Evolutionary conservation across 1,140 invertebrate genomes (phyloP).

Genomic region (Camponotus pennsylvanicus): DNA sequence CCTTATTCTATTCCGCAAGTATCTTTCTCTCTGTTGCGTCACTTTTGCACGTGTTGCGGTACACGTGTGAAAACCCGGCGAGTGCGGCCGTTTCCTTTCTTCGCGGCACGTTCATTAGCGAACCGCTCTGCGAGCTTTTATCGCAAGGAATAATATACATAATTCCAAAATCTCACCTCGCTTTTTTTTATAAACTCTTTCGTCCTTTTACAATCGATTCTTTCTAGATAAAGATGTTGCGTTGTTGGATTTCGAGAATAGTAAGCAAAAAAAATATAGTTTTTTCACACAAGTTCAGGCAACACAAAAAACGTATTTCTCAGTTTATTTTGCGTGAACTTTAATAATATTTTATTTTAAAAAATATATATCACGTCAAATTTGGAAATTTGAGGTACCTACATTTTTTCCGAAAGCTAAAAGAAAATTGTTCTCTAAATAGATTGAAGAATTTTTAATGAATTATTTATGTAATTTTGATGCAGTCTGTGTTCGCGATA

Average conservation of each 20-base stretch:
- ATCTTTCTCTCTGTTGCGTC: slow-evolving; percentile 63
- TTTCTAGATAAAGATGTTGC: background rate
- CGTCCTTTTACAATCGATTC: background rate
- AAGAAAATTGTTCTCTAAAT: background rate
- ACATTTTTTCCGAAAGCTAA: background rate
- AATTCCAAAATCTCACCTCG: background rate
- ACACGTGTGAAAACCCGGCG: slow-evolving; percentile 66
- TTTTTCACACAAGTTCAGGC: background rate
- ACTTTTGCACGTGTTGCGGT: slow-evolving; percentile 55
- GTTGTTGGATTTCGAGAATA: background rate
- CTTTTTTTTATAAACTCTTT: background rate
- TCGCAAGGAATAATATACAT: background rate
- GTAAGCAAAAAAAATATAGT: background rate
- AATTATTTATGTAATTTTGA: background rate
- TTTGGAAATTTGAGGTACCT: background rate
- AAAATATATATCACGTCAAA: background rate
- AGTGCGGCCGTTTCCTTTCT: slow-evolving; percentile 57
- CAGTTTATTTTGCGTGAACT: background rate
- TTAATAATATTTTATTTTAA: background rate
- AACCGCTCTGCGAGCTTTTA: slow-evolving; percentile 37
- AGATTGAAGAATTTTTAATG: background rate
- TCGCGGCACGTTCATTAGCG: slow-evolving; percentile 36
- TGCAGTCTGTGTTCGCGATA: background rate
- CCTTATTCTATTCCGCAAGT: slow-evolving; percentile 25
- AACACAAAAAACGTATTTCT: background rate